Conservation (phyloP, 2,113 vertebrate genomes). For the Mionectes macconnelli region DNA sequence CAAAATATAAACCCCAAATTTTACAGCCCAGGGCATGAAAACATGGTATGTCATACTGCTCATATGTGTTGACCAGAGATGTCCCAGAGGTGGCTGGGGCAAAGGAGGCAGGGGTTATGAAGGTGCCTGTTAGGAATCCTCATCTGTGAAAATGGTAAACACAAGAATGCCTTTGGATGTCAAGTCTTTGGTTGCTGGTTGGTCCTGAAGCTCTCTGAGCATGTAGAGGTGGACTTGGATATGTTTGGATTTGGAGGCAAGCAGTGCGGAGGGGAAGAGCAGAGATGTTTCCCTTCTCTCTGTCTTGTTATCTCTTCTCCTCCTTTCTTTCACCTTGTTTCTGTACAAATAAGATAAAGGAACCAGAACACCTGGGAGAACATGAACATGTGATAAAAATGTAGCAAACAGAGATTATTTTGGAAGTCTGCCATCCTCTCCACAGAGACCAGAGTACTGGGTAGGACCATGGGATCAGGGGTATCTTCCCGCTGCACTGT, state of each 20-base stretch:
- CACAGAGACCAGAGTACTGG: fast-evolving
- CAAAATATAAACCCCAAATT: neutral
- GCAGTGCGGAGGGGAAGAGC: fast-evolving
- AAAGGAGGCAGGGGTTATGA: fast-evolving
- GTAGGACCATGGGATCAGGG: neutral
- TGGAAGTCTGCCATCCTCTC: neutral
- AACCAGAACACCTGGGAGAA: neutral
- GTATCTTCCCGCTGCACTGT: fast-evolving
- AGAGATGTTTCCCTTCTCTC: neutral
- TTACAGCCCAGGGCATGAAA: neutral
- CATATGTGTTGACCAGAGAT: fast-evolving
- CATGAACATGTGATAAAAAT: neutral
- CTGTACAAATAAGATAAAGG: neutral
- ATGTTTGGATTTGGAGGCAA: neutral
- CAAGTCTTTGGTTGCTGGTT: neutral
- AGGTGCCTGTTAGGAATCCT: fast-evolving
- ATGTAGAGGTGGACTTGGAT: neutral
- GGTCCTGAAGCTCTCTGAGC: no score
- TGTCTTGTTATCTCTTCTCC: neutral
- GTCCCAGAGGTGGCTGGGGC: neutral
- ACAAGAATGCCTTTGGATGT: neutral
- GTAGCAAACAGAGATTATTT: neutral
- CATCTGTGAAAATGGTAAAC: neutral
- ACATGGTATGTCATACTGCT: neutral
- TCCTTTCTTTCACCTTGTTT: neutral